Evolutionary conservation across 2,113 vertebrate species (phyloP).

Genomic region (Ramphastos sulfuratus): DNA sequence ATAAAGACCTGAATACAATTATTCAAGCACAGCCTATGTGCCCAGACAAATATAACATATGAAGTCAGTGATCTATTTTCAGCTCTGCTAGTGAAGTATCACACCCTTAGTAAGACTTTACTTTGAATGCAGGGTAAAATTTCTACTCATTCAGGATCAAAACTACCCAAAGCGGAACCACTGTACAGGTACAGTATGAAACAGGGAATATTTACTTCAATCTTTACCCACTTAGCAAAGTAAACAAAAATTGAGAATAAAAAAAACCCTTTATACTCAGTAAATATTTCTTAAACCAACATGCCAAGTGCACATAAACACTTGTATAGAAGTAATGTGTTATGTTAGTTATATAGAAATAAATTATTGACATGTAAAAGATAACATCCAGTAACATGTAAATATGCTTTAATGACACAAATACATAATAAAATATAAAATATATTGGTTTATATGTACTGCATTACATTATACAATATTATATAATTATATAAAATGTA

Average conservation of each 20-base stretch:
- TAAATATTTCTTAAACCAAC: not conserved
- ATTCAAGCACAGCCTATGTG: not conserved
- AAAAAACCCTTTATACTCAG: not conserved
- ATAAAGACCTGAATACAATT: not conserved
- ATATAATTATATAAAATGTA: not conserved
- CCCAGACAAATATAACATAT: not conserved
- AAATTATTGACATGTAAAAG: not conserved
- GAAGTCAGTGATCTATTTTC: not conserved
- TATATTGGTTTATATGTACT: not conserved
- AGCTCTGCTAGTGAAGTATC: not conserved
- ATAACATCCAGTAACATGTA: not conserved
- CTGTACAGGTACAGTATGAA: not conserved
- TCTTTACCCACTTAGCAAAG: not conserved
- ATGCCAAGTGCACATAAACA: rapidly evolving
- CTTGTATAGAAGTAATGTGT: too few relatives aligned
- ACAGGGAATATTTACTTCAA: not conserved
- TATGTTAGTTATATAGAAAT: not conserved
- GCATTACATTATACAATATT: not conserved
- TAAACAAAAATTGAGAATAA: not conserved
- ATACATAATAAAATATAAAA: not conserved
- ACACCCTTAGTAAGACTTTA: not conserved
- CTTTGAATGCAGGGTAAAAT: not conserved
- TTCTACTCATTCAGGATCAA: not conserved
- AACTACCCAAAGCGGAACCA: not conserved
- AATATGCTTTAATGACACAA: not conserved